phyloP scores from a whole-genome alignment of 2,888 invertebrate species.

The Hydriomena furcata region DNA sequence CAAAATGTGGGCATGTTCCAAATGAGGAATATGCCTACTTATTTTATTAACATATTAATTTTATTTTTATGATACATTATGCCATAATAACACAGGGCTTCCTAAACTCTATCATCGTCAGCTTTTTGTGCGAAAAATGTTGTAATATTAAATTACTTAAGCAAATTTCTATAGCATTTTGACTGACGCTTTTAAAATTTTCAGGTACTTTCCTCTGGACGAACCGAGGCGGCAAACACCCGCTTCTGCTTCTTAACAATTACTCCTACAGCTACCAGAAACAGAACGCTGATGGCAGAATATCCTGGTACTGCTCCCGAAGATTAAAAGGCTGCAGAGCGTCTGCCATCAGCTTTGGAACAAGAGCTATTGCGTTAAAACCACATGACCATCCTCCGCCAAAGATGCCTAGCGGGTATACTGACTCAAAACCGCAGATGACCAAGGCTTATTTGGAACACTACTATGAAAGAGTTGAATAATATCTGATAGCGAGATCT shows the following conservation, averaged over 20 bases:
- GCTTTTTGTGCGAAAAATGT: no score
- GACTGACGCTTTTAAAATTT: conserved; percentile 6
- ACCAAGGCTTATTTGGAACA: conserved; percentile 1
- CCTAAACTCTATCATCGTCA: no score
- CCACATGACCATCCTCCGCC: conserved; percentile 69
- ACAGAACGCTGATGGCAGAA: conserved; percentile 68
- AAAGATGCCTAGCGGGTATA: conserved; percentile 42
- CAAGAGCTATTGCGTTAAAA: conserved; percentile 51
- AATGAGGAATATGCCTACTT: no score
- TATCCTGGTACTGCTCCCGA: conserved; percentile 76
- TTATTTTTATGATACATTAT: no score
- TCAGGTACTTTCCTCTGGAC: conserved; percentile 73
- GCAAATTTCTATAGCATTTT: no score
- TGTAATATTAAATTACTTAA: no score
- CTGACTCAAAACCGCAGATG: conserved; percentile 19
- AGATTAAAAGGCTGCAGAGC: conserved; percentile 72
- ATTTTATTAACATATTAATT: no score
- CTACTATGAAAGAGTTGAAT: conserved; percentile 10
- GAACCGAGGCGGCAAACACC: conserved; percentile 72
- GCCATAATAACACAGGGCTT: no score
- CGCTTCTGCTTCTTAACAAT: conserved; percentile 62
- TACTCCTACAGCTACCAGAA: conserved; percentile 77
- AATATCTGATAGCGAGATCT: background rate
- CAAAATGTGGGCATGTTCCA: no score
- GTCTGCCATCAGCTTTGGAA: conserved; percentile 66